Conservation (phyloP, 2,113 vertebrate genomes). For the Microtus pennsylvanicus region DNA sequence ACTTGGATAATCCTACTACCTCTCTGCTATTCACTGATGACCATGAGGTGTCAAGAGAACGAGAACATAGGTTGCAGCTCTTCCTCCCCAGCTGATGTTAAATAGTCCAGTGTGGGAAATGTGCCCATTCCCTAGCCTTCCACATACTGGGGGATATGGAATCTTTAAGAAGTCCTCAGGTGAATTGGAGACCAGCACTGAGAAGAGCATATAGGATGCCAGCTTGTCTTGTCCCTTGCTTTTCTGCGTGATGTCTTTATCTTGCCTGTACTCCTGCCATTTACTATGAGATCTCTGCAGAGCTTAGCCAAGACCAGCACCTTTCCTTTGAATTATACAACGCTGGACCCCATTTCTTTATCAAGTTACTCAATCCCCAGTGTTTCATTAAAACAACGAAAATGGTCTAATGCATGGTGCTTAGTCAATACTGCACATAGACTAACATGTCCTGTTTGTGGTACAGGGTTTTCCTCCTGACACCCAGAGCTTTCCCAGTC, state of each 20-base stretch:
- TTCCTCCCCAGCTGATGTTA: neutral
- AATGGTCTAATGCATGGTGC: neutral
- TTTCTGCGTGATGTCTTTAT: neutral
- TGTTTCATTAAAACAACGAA: neutral
- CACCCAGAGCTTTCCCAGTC: neutral
- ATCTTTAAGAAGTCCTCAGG: neutral
- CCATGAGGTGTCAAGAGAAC: neutral
- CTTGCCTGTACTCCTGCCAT: neutral
- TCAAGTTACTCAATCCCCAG: neutral
- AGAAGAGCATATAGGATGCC: neutral
- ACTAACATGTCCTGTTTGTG: neutral
- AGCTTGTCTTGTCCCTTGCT: neutral
- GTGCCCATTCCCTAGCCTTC: neutral
- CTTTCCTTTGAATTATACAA: neutral
- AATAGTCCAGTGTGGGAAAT: neutral
- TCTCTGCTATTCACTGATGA: neutral
- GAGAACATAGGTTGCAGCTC: neutral
- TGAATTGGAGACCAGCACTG: neutral
- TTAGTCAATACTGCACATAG: neutral
- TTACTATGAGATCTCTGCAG: neutral
- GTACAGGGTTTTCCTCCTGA: neutral
- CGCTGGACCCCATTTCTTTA: neutral
- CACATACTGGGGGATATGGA: neutral
- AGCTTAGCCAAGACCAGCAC: neutral
- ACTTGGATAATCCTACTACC: neutral